Conservation (phyloP, 2,888 invertebrate genomes). For the Leptopilina myrica region DNA sequence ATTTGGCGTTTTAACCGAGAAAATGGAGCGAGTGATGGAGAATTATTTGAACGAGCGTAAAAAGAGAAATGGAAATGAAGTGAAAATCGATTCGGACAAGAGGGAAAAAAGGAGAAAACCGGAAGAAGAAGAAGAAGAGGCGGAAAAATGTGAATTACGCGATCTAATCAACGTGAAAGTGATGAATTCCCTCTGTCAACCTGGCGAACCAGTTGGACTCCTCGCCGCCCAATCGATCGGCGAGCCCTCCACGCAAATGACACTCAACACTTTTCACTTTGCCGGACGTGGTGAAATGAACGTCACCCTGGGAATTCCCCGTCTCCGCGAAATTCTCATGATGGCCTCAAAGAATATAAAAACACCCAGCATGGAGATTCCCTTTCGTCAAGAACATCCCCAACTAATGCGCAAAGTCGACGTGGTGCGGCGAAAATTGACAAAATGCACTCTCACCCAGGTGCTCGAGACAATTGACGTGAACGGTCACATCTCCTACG, state of each 20-base stretch:
- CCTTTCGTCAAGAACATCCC: slow-evolving; percentile 80
- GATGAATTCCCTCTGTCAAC: slow-evolving; percentile 86
- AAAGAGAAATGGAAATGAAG: background rate
- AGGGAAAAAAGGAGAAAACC: too few relatives aligned
- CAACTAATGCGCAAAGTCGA: slow-evolving; percentile 81
- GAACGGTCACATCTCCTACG: slow-evolving; percentile 79
- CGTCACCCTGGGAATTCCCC: slow-evolving; percentile 99
- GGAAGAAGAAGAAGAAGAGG: too few relatives aligned
- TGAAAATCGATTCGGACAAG: too few relatives aligned
- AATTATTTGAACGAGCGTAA: slow-evolving; percentile 78
- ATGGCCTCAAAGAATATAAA: slow-evolving; percentile 94
- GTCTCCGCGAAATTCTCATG: slow-evolving; percentile 98
- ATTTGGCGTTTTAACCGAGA: slow-evolving; percentile 92
- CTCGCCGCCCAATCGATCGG: slow-evolving; percentile 97
- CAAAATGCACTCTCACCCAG: slow-evolving; percentile 87
- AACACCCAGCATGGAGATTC: slow-evolving; percentile 97
- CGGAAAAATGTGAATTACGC: slow-evolving; percentile 77
- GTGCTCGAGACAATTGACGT: slow-evolving; percentile 86
- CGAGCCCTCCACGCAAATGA: slow-evolving; percentile 99
- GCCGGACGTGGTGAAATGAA: slow-evolving; percentile 99
- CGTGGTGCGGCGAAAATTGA: slow-evolving; percentile 83
- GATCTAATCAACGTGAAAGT: slow-evolving; percentile 87
- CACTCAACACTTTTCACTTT: slow-evolving; percentile 99
- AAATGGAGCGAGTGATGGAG: slow-evolving; percentile 83
- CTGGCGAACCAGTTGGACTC: slow-evolving; percentile 97